phyloP scores from a whole-genome alignment of 1,140 invertebrate genomes.

The Venustaconcha ellipsiformis region DNA sequence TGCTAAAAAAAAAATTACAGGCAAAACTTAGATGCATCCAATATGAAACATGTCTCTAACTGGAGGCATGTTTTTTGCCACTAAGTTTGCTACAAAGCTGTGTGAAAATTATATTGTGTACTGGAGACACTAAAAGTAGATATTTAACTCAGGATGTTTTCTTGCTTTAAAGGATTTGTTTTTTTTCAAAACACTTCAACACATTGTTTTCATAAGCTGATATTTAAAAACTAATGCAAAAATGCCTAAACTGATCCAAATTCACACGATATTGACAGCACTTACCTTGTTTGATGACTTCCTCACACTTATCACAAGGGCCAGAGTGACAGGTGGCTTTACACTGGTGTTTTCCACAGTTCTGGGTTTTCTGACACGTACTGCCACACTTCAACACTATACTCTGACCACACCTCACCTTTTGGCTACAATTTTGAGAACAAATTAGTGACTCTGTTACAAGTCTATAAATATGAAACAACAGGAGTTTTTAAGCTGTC shows the following conservation, averaged over 20 bases:
- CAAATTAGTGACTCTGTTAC: neutral
- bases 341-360: conserved; percentile 70
- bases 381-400: conserved; percentile 51
- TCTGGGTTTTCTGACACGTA: conserved; percentile 57
- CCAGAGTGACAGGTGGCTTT: conserved; percentile 67
- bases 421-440: conserved; percentile 45
- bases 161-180: neutral
- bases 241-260: neutral
- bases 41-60: neutral
- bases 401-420: conserved; percentile 51
- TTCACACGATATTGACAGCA: neutral
- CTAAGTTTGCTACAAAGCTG: no score
- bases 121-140: neutral
- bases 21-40: no score
- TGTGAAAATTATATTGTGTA: neutral
- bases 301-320: conserved; percentile 61
- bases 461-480: neutral
- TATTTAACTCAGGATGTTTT: no score
- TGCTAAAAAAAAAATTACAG: no score
- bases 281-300: conserved; percentile 58
- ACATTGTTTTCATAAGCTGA: neutral
- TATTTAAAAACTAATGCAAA: neutral
- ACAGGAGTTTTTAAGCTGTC: neutral
- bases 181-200: neutral
- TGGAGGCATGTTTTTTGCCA: neutral